phyloP scores from a whole-genome alignment of 2,113 vertebrate genomes.

The Balaeniceps rex region DNA sequence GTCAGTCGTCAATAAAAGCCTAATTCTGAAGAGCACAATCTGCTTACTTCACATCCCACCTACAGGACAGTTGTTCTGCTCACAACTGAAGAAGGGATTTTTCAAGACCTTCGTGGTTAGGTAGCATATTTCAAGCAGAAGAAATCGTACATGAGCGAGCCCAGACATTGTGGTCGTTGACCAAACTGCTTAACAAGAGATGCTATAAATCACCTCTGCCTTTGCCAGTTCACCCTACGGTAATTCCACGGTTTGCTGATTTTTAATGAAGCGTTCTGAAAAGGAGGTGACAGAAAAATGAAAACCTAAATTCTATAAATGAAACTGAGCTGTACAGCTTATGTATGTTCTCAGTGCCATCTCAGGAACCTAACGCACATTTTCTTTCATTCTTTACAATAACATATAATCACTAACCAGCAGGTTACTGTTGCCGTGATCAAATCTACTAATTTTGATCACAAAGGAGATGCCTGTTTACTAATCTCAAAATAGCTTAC shows the following conservation, averaged over 20 bases:
- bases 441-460: background rate
- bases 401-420: background rate
- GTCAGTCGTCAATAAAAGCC: background rate
- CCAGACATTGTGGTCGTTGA: background rate
- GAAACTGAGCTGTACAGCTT: background rate
- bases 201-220: background rate
- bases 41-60: background rate
- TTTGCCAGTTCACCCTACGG: background rate
- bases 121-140: background rate
- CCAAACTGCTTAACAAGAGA: background rate
- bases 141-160: background rate
- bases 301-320: background rate
- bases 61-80: background rate
- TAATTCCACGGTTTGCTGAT: background rate
- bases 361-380: background rate
- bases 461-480: background rate
- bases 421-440: background rate
- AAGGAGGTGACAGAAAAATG: background rate
- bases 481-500: background rate
- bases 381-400: background rate
- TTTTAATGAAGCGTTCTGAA: background rate
- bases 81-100: background rate
- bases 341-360: background rate
- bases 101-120: background rate
- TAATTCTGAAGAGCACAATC: background rate